phyloP scores from a whole-genome alignment of 2,113 vertebrate genomes.

The Rhabdornis inornatus region DNA sequence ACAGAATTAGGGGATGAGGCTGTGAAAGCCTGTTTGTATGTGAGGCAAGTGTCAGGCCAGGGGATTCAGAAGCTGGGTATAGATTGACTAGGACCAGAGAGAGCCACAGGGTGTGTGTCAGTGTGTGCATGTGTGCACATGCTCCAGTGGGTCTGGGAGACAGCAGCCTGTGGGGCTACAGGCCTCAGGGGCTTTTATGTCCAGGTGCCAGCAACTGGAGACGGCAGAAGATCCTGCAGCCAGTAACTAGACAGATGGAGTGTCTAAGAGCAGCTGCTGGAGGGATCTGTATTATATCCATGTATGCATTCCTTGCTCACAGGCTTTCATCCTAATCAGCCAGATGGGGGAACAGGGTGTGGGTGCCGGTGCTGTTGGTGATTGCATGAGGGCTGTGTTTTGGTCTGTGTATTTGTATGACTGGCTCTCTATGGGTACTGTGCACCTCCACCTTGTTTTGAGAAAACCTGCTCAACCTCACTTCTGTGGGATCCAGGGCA shows the following conservation, averaged over 20 bases:
- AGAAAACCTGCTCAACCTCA: neutral
- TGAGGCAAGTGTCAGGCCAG: neutral
- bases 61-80: neutral
- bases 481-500: neutral
- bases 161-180: accelerated
- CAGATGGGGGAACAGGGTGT: neutral
- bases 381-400: neutral
- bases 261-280: neutral
- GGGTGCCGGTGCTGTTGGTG: neutral
- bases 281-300: neutral
- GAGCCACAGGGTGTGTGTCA: neutral
- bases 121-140: neutral
- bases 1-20: neutral
- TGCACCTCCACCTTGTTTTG: neutral
- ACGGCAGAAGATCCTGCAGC: neutral
- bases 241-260: neutral
- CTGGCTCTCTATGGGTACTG: too few species aligned
- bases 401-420: neutral
- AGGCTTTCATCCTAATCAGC: neutral
- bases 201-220: neutral
- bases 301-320: neutral
- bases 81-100: neutral
- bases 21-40: neutral
- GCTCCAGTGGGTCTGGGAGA: neutral
- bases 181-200: neutral